Conservation (phyloP, 2,888 invertebrate species). For the Blastobasis lacticolella region DNA sequence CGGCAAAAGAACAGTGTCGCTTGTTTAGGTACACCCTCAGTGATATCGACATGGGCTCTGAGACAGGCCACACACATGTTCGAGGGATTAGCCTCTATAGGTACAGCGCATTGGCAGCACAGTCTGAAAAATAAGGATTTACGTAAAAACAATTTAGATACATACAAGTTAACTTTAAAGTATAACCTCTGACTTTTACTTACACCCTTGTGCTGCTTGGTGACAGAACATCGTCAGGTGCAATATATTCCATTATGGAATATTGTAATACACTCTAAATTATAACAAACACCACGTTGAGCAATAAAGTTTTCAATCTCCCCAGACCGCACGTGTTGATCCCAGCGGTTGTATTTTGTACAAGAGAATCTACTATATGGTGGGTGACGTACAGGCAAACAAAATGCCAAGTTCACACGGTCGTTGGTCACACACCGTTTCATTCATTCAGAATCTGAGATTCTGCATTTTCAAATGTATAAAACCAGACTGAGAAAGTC, state of each 20-base stretch:
- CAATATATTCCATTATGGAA: slow-evolving; percentile 55
- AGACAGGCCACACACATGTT: slow-evolving; percentile 98
- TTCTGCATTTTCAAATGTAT: too few relatives aligned
- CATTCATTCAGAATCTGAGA: too few relatives aligned
- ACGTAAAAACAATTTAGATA: too few relatives aligned
- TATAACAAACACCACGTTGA: too few relatives aligned
- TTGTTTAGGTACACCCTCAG: slow-evolving; percentile 96
- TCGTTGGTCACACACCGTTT: too few relatives aligned
- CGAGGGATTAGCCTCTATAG: slow-evolving; percentile 95
- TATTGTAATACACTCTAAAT: neutral
- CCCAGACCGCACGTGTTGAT: too few relatives aligned
- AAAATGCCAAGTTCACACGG: too few relatives aligned
- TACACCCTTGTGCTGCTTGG: slow-evolving; percentile 52
- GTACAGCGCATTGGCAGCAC: slow-evolving; percentile 95
- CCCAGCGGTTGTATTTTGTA: too few relatives aligned
- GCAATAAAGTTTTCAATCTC: too few relatives aligned
- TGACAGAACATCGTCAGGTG: slow-evolving; percentile 36
- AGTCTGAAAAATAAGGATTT: slow-evolving; percentile 65
- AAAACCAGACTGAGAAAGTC: too few relatives aligned
- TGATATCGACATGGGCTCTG: slow-evolving; percentile 93
- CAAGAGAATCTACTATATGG: too few relatives aligned
- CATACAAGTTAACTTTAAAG: neutral
- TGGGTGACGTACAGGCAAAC: too few relatives aligned
- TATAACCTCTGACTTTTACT: slow-evolving; percentile 33
- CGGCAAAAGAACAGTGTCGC: slow-evolving; percentile 91